Base-by-base conservation (phyloP, 2,797 vertebrate species). In the Tokudaia tokunoshimensis region DNA sequence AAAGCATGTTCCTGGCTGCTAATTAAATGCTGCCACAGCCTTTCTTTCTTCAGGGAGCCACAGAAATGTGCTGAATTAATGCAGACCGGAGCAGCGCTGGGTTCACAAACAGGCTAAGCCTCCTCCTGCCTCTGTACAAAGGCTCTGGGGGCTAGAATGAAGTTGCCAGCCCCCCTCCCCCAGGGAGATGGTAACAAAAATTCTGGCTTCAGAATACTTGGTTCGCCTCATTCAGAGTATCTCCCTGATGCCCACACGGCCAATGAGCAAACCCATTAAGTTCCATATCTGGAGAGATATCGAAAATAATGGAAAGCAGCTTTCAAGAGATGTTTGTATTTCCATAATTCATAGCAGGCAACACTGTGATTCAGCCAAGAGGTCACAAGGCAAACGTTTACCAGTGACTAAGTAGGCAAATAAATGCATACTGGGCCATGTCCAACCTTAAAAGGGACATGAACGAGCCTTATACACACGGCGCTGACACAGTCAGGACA, bases 1-100 rank as follows among this genome's bases (percentile, higher is more conserved):
- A 97, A 97, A 80, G 97, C 97, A 97, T 97, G 97, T 91, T 97
- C 95, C 95, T 2, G 57, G 93, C 85, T 50, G 34, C 94, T 95
- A 96, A 97, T 97, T 96, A 97, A 97, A 98, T 94, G 97, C 96
- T 91, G 75, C 94, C 31, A 83, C 74, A 52, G 72, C 37, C 0
- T 81, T 92, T 92, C 92, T 81, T 97, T 81, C 97, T 96, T 97
- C 37, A 19, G 97, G 96, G 97, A 97, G 97, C 93, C 59, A 37
- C 10, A 96, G 96, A 97, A 98, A 97, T 97, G 96, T 79, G 93
- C 81, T 6, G 67, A 93, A 97, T 95, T 84, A 94, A 97, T 96
- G 97, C 85, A 90, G 93, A 52, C 65, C 8, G 86, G 88, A 95
- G 86, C 81, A 55, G 89, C 57, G 89, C 63, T 47, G 1, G 55